Conservation (phyloP, 2,113 vertebrate species). For the Tenrec ecaudatus region DNA sequence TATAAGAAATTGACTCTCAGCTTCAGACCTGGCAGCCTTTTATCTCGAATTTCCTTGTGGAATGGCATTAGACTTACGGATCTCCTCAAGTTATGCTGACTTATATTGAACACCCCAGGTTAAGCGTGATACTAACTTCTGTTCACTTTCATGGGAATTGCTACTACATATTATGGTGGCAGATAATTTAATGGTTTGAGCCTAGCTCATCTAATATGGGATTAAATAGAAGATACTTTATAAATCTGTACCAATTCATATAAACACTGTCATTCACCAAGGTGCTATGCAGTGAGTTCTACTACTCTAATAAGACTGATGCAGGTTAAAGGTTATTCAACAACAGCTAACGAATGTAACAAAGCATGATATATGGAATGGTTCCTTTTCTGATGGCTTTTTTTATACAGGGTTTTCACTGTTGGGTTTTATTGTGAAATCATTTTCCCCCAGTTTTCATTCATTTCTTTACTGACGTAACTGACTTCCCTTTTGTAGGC, state of each 20-base stretch:
- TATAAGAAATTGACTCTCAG: not conserved
- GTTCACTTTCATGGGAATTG: not conserved
- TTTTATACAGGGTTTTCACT: not conserved
- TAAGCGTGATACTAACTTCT: not conserved
- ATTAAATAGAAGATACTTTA: not conserved
- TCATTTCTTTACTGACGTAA: slow-evolving; percentile 54
- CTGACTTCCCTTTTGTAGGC: slow-evolving; percentile 88
- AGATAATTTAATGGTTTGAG: not conserved
- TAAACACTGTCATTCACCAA: not conserved
- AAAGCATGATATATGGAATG: not conserved
- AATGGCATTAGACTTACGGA: not conserved
- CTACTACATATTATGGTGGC: not conserved
- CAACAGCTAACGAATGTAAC: not conserved
- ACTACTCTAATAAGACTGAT: not conserved
- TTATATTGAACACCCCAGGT: not conserved
- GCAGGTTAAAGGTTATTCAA: not conserved
- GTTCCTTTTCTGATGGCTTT: not conserved
- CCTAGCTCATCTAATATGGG: not conserved
- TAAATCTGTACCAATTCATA: not conserved
- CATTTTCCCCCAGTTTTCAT: not conserved
- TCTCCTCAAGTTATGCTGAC: not conserved
- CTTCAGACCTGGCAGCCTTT: not conserved
- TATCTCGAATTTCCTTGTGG: not conserved
- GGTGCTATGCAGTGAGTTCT: not conserved
- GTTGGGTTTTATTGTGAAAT: not conserved